phyloP scores from a whole-genome alignment of 2,888 invertebrate species.

The Microctonus brassicae region DNA sequence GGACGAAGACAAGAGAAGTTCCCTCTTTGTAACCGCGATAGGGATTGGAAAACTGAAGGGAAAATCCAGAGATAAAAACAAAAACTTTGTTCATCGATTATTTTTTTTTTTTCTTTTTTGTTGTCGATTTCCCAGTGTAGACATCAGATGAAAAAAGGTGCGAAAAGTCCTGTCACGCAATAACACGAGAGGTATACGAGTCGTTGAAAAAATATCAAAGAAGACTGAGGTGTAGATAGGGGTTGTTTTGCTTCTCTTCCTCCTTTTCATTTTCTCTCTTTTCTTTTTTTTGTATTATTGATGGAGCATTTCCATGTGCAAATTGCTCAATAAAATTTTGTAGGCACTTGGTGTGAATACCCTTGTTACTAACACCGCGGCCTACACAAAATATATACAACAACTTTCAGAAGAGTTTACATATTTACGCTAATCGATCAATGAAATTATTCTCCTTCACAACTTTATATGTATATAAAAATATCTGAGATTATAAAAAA shows the following conservation, averaged over 20 bases:
- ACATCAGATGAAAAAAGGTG: background rate
- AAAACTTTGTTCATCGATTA: background rate
- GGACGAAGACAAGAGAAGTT: background rate
- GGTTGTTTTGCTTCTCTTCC: background rate
- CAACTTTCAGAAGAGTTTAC: too few relatives aligned
- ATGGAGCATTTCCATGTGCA: conserved; percentile 42
- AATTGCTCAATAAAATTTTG: conserved; percentile 46
- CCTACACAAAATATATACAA: conserved; percentile 3
- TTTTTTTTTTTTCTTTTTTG: background rate
- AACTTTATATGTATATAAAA: too few relatives aligned
- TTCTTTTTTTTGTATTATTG: background rate
- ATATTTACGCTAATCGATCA: too few relatives aligned
- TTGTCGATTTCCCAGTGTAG: background rate
- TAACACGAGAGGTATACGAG: background rate
- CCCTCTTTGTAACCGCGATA: background rate
- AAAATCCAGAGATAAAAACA: background rate
- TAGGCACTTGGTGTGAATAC: conserved; percentile 41
- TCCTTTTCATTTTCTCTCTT: background rate
- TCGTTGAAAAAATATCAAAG: background rate
- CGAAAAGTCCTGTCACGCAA: background rate
- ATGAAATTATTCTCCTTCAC: too few relatives aligned
- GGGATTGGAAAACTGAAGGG: background rate
- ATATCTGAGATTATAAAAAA: too few relatives aligned
- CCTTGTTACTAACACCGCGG: conserved; percentile 22
- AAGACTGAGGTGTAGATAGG: background rate